Percentiles rank a stretch among this genome's conserved stretches.
Evolutionary conservation across 2,797 vertebrate species (phyloP).

Genomic region (Caiman crocodilus): DNA sequence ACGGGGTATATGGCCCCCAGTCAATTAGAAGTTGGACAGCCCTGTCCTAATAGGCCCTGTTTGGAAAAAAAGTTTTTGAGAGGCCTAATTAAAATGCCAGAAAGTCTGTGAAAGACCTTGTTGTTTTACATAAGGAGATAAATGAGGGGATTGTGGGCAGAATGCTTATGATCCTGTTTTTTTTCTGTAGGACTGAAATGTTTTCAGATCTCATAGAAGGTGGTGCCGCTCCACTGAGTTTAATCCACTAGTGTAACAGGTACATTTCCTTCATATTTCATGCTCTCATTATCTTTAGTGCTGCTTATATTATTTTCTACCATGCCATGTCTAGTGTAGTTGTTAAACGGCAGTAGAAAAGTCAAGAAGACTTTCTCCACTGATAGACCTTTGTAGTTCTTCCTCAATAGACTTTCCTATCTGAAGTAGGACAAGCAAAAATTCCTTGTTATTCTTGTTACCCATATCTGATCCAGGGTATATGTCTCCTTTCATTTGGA

Average conservation of each 20-base stretch:
- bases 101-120: not conserved
- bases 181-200: not conserved
- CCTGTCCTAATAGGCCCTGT: too few relatives aligned
- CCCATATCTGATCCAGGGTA: fast-evolving
- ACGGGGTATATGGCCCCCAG: too few relatives aligned
- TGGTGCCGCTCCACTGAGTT: not conserved
- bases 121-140: not conserved
- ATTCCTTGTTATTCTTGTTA: not conserved
- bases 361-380: not conserved
- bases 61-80: not conserved
- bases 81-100: not conserved
- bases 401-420: not conserved
- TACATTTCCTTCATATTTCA: not conserved
- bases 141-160: not conserved
- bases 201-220: not conserved
- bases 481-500: not conserved
- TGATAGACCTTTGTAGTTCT: fast-evolving
- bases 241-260: not conserved
- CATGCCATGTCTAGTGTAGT: not conserved
- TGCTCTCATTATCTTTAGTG: not conserved
- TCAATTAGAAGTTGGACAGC: too few relatives aligned
- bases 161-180: not conserved
- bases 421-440: fast-evolving
- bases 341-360: not conserved
- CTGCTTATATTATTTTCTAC: not conserved